A percentile compares a stretch with the other conserved stretches of the same genome.
phyloP scores from a whole-genome alignment of 1,140 invertebrate species.

The Tachypleus tridentatus region DNA sequence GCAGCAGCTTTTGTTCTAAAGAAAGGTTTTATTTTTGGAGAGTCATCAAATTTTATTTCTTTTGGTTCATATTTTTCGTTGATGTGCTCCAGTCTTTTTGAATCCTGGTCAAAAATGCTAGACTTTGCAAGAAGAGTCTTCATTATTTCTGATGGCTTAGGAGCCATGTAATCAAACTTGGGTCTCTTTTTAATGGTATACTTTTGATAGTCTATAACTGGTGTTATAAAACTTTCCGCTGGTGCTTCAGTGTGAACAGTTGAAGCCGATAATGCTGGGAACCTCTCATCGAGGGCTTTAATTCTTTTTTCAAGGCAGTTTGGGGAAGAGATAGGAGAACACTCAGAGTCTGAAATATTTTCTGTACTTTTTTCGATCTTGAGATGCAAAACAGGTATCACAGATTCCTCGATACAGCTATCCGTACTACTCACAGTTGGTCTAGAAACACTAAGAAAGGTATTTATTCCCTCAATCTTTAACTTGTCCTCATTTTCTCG shows the following conservation, averaged over 20 bases:
- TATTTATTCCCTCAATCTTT: background rate
- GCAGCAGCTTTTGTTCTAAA: conserved; percentile 34
- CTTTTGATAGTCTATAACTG: conserved; percentile 36
- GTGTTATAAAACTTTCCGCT: conserved; percentile 17
- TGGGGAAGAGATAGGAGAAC: conserved; percentile 31
- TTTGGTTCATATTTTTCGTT: conserved; percentile 71
- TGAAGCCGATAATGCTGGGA: conserved; percentile 63
- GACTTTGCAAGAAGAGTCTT: conserved; percentile 79
- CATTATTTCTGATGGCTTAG: conserved; percentile 80
- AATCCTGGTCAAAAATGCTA: conserved; percentile 91
- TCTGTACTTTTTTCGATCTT: conserved; percentile 5
- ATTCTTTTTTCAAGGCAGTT: conserved; percentile 69
- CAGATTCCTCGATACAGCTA: background rate
- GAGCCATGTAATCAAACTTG: conserved; percentile 17
- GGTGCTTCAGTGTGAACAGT: conserved; percentile 17
- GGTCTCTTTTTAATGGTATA: conserved; percentile 40
- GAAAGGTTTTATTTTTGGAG: conserved; percentile 17
- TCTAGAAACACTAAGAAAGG: background rate
- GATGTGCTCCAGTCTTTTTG: conserved; percentile 77
- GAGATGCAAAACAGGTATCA: too few species aligned
- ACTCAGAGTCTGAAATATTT: conserved; percentile 33
- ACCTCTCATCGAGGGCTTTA: conserved; percentile 76
- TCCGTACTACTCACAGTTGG: too few species aligned
- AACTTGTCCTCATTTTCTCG: background rate
- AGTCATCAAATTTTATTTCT: conserved; percentile 26